Evolutionary conservation across 2,113 vertebrate species (phyloP).

Genomic region (Octodon degus): DNA sequence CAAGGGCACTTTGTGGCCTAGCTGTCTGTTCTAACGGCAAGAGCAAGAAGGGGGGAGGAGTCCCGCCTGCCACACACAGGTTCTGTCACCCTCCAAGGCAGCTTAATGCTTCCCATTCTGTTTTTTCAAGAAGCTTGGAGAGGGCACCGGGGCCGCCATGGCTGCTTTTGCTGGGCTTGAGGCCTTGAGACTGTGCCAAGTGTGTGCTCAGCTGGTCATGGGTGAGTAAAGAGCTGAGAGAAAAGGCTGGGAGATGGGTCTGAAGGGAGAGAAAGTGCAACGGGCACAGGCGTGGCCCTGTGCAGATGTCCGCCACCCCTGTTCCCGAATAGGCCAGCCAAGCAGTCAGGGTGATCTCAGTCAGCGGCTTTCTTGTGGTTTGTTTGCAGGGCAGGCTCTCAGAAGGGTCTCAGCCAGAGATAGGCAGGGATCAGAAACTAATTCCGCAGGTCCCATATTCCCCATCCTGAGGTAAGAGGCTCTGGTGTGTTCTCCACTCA

Average conservation of each 20-base stretch:
- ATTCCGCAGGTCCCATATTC: not conserved
- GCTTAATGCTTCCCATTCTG: not conserved
- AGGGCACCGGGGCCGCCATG: not conserved
- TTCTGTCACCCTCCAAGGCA: not conserved
- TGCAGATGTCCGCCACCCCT: fast-evolving
- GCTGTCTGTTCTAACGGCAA: not conserved
- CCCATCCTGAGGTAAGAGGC: not conserved
- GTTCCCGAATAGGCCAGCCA: not conserved
- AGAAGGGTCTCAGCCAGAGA: not conserved
- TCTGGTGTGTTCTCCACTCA: not conserved
- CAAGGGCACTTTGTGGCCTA: not conserved
- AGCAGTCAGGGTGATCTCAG: not conserved
- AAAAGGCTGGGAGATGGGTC: not conserved
- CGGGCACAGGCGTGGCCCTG: not conserved
- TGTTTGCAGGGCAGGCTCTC: not conserved
- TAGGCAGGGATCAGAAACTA: not conserved
- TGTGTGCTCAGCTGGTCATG: not conserved
- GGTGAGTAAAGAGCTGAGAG: not conserved
- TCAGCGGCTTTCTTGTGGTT: not conserved
- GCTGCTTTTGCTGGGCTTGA: not conserved
- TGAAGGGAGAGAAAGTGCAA: not conserved
- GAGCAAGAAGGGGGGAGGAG: not conserved
- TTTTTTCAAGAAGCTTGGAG: not conserved
- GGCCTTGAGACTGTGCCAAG: not conserved
- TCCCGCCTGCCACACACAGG: not conserved